Percentiles rank a stretch among this genome's conserved stretches.
phyloP scores from a whole-genome alignment of 2,113 vertebrate genomes.

The Ceyx melanurus region DNA sequence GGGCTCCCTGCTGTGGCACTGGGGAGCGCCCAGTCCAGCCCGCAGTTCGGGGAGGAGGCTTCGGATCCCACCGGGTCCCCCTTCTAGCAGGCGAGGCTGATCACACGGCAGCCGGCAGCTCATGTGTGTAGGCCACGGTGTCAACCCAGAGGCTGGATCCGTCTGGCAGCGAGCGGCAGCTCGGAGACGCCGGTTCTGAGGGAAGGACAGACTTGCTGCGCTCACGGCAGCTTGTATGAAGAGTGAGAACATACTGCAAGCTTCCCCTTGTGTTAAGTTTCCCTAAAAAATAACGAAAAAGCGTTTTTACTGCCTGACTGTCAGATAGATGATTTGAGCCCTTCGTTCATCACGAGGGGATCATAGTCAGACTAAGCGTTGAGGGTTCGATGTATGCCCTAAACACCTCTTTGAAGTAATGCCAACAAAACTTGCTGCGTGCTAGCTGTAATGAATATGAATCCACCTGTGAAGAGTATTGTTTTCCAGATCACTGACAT shows the following conservation, averaged over 20 bases:
- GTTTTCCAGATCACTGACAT: not conserved
- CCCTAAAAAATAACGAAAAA: too few species aligned
- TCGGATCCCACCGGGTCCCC: not conserved
- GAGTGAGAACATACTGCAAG: not conserved
- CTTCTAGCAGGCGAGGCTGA: fast-evolving
- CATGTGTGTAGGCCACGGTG: not conserved
- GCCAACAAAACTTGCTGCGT: not conserved
- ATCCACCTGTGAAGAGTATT: not conserved
- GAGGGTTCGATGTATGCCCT: not conserved
- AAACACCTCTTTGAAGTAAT: not conserved
- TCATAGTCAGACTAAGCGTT: not conserved
- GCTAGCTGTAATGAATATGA: not conserved
- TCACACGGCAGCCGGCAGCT: fast-evolving
- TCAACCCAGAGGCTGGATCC: not conserved
- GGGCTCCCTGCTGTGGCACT: not conserved
- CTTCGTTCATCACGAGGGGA: not conserved
- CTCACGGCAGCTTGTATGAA: not conserved
- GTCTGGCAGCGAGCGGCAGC: not conserved
- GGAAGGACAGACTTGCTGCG: not conserved
- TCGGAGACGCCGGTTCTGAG: not conserved
- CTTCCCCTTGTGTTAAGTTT: not conserved
- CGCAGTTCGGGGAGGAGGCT: too few species aligned
- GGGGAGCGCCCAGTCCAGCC: fast-evolving
- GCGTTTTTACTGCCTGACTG: not conserved
- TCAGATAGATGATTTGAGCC: not conserved